A percentile compares a stretch with the other conserved stretches of the same genome.
Conservation (phyloP, 1,140 invertebrate species). For the Vanessa tameamea region DNA sequence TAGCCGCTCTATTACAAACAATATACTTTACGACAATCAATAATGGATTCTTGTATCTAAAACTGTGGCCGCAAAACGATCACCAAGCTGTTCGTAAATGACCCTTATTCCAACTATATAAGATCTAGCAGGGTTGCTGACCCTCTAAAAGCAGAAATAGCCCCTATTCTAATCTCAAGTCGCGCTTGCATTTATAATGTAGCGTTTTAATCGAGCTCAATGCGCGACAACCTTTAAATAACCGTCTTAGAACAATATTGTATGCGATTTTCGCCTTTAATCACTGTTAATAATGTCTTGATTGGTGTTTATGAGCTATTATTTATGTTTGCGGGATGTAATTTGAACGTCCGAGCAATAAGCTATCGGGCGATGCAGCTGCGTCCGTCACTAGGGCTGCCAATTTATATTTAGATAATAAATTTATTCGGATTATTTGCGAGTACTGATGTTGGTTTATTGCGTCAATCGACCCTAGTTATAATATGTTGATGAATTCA, state of each 20-base stretch:
- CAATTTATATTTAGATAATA: slow-evolving; percentile 72
- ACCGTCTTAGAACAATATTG: slow-evolving; percentile 20
- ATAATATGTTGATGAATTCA: slow-evolving; percentile 26
- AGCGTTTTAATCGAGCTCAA: slow-evolving; percentile 55
- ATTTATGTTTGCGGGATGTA: slow-evolving; percentile 52
- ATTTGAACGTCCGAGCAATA: slow-evolving; percentile 72
- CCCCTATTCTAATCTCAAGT: slow-evolving; percentile 50
- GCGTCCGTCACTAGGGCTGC: slow-evolving; percentile 70
- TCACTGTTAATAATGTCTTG: slow-evolving; percentile 21
- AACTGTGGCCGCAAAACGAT: slow-evolving; percentile 30
- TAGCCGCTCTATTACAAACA: slow-evolving; percentile 4
- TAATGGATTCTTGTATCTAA: slow-evolving; percentile 40
- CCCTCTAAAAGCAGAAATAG: slow-evolving; percentile 31
- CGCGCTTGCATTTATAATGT: slow-evolving; percentile 56
- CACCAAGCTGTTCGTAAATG: slow-evolving; percentile 15
- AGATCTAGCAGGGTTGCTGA: slow-evolving; percentile 25
- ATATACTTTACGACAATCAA: slow-evolving; percentile 42
- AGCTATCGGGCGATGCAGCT: slow-evolving; percentile 71
- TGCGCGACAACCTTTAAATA: slow-evolving; percentile 35
- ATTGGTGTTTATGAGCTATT: slow-evolving; percentile 25
- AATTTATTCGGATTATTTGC: slow-evolving; percentile 65
- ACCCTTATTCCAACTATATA: slow-evolving; percentile 12
- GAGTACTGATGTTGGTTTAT: slow-evolving; percentile 53
- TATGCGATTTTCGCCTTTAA: slow-evolving; percentile 46
- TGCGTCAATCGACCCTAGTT: slow-evolving; percentile 55